These are phyloP conservation scores for Hycleus cichorii DNA, from an alignment of 1,140 invertebrate species.

Conservation along the genomic window DNA sequence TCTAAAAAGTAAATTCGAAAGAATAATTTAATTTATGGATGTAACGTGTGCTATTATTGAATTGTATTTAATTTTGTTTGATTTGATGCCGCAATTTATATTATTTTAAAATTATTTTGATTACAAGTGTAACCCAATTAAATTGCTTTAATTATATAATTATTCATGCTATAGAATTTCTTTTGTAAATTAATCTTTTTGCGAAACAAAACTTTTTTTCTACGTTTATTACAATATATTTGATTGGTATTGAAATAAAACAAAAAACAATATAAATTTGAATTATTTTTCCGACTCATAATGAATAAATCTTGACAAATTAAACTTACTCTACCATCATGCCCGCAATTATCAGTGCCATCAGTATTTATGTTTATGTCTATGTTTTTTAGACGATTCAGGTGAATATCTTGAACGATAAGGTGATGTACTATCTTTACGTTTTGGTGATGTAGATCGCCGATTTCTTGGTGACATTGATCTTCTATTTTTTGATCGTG, in stretches of 20 bases:
- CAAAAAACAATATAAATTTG: background rate
- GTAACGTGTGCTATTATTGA: too few relatives aligned
- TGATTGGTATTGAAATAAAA: background rate
- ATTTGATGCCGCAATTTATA: too few relatives aligned
- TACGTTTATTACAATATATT: background rate
- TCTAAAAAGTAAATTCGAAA: background rate
- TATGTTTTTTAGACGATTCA: constrained; percentile 34
- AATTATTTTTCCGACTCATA: background rate
- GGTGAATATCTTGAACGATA: constrained; percentile 33
- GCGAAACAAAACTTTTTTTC: background rate
- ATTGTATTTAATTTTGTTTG: too few relatives aligned
- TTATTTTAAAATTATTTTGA: too few relatives aligned
- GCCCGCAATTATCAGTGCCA: background rate
- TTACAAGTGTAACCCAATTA: too few relatives aligned
- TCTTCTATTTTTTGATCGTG: constrained; percentile 17
- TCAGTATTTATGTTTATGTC: constrained; percentile 39
- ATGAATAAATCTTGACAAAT: background rate
- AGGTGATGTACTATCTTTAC: constrained; percentile 24
- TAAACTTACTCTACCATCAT: background rate
- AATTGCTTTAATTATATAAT: background rate
- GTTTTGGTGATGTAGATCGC: constrained; percentile 26
- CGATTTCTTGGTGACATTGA: constrained; percentile 21
- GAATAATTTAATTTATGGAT: too few relatives aligned
- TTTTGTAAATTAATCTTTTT: background rate
- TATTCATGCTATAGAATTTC: background rate